A percentile compares a stretch with the other conserved stretches of the same genome.
These are phyloP conservation scores for Globia sparganii DNA, from an alignment of 2,888 invertebrate genomes.

Conservation along the genomic window DNA sequence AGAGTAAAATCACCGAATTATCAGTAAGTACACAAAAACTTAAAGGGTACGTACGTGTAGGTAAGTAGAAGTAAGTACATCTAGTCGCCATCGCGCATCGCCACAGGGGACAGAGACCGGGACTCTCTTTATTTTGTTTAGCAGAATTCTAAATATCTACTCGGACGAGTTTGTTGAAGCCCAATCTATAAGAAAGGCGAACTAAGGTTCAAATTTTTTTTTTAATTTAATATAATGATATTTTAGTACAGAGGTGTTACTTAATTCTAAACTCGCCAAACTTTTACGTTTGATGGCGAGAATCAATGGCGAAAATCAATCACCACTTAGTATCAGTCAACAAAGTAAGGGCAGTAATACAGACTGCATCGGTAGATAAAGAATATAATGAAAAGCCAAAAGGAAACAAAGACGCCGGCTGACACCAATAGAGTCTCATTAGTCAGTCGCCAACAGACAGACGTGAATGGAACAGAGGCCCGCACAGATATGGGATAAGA, in stretches of 20 bases:
- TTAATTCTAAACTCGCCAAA: no score
- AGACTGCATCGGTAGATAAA: slow-evolving; percentile 64
- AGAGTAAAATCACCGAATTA: neutral
- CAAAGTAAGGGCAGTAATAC: slow-evolving; percentile 5
- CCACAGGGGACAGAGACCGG: neutral
- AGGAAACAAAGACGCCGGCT: slow-evolving; percentile 61
- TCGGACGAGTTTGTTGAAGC: neutral
- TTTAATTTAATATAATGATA: no score
- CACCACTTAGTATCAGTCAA: slow-evolving; percentile 9
- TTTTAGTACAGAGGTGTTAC: no score
- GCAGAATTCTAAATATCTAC: neutral
- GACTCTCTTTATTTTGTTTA: neutral
- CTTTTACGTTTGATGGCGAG: no score
- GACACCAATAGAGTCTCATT: slow-evolving; percentile 65
- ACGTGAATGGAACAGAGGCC: slow-evolving; percentile 58
- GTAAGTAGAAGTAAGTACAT: no score
- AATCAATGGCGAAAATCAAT: no score
- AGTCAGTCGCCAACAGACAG: slow-evolving; percentile 60
- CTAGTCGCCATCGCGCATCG: neutral
- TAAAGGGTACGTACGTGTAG: neutral
- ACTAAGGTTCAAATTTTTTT: neutral
- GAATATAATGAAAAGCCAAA: slow-evolving; percentile 66
- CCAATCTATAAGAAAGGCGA: neutral
- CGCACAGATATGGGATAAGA: slow-evolving; percentile 50
- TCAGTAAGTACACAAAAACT: neutral